Base-by-base conservation (phyloP, 2,113 vertebrate species). In the Natator depressus region DNA sequence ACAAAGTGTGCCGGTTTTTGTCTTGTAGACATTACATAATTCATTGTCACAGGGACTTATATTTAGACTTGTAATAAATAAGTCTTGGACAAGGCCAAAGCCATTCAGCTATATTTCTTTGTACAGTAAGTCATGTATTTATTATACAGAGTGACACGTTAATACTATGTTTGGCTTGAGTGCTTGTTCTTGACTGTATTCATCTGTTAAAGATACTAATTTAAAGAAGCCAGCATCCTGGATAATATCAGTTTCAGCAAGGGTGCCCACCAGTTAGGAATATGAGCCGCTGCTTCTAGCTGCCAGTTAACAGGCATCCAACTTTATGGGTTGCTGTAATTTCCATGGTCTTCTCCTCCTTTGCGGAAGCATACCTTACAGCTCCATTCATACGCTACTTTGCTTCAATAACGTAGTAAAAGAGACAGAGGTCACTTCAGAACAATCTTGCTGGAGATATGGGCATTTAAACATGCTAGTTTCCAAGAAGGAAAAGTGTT, bases 11-110 rank as follows among this genome's bases (percentile, higher is more conserved):
- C 97, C 89, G 92, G 51, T 97, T 97, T 97, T 96, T 96, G 96
- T 98, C 96, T 97, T 57, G 84, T 51, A 97, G 97, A 97, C 94
- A 27, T 97, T 97, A 94, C 96, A 95, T 96, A 96, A 95, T 95
- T 93, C 95, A 94, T 90, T 96, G 97, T 97, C 97, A 97, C 96
- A 93, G 95, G 85, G 96, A 97, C 97, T 96, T 97, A 97, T 97
- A 97, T 97, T 97, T 95, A 97, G 96, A 94, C 91, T 89, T 95
- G 95, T 96, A 96, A 97, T 97, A 97, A 97, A 97, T 97, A 95
- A 97, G 93, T 82, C 96, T 0, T 13, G 96, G 97, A 90, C 92
- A 92, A 93, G 88, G 89, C 94, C 93, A 95, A 96, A 97, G 83
- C 89, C 76, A 87, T 97, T 97, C 22, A 38, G 12, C 92, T 97